Evolutionary conservation across 2,113 vertebrate species (phyloP), one percentile per base, ranked within the genome.

Genomic region (Cygnus buccinator): DNA sequence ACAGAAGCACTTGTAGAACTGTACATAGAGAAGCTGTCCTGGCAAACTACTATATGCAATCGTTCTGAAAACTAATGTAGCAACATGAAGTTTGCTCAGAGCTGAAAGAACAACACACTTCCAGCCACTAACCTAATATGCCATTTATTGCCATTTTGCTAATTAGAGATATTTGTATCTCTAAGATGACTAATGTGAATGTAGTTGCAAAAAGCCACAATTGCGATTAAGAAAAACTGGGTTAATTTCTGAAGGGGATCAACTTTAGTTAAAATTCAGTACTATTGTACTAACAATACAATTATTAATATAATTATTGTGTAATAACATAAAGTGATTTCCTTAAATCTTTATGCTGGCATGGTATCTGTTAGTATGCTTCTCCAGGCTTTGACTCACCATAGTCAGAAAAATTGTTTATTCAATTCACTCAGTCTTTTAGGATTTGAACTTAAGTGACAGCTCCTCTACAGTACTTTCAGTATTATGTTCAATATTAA

Each of bases 1-100:
- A 91, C 90, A 95, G 90, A 95, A 96, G 93, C 89, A 93, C 85
- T 96, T 95, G 87, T 96, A 90, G 91, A 84, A 90, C 58, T 87
- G 44, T 46, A 85, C 19, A 6, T 7, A 35, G 68, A 87, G 84
- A 67, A 93, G 92, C 92, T 89, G 58, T 89, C 66, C 91, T 95
- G 88, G 92, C 92, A 96, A 68, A 84, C 63, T 72, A 9, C 50
- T 76, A 26, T 37, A 33, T 61, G 67, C 70, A 84, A 75, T 87
- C 62, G 44, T 66, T 84, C 59, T 72, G 71, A 90, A 93, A 83
- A 61, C 39, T 90, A 83, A 95, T 65, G 66, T 35, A 79, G 87
- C 79, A 74, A 57, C 58, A 61, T 25, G 66, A 25, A 85, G n/a
- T 48, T 52, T 84, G 50, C 59, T 83, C 79, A 58, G 87, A 59